phyloP scores from a whole-genome alignment of 2,888 invertebrate genomes.

The Sphecodes monilicornis region DNA sequence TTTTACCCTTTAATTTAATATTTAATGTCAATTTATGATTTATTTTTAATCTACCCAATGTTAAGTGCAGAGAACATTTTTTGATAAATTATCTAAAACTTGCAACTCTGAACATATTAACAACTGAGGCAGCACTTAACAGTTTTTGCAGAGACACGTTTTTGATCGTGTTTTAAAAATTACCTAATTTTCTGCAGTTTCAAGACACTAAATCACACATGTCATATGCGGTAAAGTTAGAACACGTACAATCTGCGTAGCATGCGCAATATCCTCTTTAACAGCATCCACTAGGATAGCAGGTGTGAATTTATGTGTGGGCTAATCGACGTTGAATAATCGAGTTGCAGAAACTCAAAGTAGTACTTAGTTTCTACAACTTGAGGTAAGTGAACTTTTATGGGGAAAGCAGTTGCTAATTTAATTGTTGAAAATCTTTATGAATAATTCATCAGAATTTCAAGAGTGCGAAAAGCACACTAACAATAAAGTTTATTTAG shows the following conservation, averaged over 20 bases:
- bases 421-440: background rate
- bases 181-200: background rate
- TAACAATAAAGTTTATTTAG: background rate
- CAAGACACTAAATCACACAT: background rate
- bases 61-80: too few relatives aligned
- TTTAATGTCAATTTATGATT: too few relatives aligned
- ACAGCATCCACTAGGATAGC: background rate
- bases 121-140: background rate
- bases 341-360: background rate
- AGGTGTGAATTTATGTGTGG: background rate
- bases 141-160: background rate
- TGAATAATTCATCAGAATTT: background rate
- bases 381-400: background rate
- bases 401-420: background rate
- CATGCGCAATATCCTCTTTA: background rate
- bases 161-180: background rate
- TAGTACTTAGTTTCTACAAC: background rate
- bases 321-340: conserved; percentile 4
- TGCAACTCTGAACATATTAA: background rate
- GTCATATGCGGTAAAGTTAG: background rate
- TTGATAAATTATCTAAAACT: too few relatives aligned
- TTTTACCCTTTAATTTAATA: too few relatives aligned
- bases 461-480: background rate
- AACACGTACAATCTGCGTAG: background rate
- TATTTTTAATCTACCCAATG: too few relatives aligned